Evolutionary conservation across 2,797 vertebrate genomes (phyloP).

Genomic region (Emys orbicularis): DNA sequence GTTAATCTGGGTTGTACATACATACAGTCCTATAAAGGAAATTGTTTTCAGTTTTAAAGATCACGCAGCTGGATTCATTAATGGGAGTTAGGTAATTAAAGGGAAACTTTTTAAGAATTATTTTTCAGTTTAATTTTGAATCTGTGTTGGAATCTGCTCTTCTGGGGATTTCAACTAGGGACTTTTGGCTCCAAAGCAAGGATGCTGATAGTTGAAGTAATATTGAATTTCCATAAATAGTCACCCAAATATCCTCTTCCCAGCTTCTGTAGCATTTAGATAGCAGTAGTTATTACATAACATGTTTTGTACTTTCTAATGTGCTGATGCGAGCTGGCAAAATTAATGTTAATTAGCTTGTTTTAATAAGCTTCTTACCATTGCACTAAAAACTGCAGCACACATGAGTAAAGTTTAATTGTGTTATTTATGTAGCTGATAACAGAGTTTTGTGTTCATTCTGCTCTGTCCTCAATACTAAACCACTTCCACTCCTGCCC

Average conservation of each 20-base stretch:
- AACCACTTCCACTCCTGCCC: background rate
- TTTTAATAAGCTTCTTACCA: background rate
- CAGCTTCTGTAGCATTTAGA: background rate
- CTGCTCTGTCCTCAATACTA: background rate
- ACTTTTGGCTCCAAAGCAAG: background rate
- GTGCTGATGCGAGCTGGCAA: background rate
- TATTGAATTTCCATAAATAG: background rate
- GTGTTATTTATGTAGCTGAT: background rate
- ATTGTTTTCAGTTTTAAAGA: background rate
- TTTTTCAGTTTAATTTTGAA: background rate
- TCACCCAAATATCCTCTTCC: background rate
- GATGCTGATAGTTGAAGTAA: background rate
- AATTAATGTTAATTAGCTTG: background rate
- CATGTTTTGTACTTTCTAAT: background rate
- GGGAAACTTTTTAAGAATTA: background rate
- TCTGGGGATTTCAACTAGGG: background rate
- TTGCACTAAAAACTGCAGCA: background rate
- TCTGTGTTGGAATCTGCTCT: background rate
- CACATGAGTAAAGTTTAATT: background rate
- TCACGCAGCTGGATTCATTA: background rate
- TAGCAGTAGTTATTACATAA: background rate
- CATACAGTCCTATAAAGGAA: background rate
- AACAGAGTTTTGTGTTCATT: background rate
- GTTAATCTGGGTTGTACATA: background rate
- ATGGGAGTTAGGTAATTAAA: background rate